These are phyloP conservation scores for Hystrix brachyura DNA, from an alignment of 2,113 vertebrate genomes.

Conservation along the genomic window DNA sequence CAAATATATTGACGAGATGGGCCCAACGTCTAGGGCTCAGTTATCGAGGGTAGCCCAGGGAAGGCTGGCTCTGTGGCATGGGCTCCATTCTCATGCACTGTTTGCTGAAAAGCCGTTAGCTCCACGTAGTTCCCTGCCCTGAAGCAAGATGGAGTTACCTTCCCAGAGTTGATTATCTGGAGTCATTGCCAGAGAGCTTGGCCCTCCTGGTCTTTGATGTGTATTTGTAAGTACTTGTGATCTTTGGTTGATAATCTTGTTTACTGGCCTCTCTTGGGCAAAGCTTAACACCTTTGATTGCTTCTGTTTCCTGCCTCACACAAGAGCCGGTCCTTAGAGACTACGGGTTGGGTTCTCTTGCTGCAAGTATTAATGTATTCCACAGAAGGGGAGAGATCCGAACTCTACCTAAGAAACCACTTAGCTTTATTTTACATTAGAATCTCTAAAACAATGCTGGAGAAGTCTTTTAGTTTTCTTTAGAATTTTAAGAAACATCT, in stretches of 20 bases:
- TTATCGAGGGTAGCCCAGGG: background rate
- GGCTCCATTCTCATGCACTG: background rate
- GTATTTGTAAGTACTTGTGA: constrained; percentile 28
- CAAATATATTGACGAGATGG: background rate
- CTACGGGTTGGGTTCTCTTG: background rate
- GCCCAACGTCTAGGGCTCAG: background rate
- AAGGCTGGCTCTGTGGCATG: background rate
- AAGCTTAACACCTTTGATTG: background rate
- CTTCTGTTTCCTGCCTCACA: constrained; percentile 39
- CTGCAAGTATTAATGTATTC: background rate
- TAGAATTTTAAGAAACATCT: constrained; percentile 33
- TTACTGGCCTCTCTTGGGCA: background rate
- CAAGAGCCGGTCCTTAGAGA: background rate
- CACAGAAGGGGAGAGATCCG: background rate
- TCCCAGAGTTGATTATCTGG: background rate
- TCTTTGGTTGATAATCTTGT: background rate
- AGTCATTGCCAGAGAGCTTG: background rate
- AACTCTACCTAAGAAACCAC: constrained; percentile 33
- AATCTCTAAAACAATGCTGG: constrained; percentile 30
- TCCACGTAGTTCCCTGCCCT: background rate
- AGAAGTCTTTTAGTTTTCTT: constrained; percentile 25
- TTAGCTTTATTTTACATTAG: constrained; percentile 21
- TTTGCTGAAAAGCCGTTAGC: background rate
- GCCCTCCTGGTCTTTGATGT: background rate
- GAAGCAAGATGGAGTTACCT: background rate